Conservation (phyloP, 2,113 vertebrate genomes). For the Apteryx mantelli region DNA sequence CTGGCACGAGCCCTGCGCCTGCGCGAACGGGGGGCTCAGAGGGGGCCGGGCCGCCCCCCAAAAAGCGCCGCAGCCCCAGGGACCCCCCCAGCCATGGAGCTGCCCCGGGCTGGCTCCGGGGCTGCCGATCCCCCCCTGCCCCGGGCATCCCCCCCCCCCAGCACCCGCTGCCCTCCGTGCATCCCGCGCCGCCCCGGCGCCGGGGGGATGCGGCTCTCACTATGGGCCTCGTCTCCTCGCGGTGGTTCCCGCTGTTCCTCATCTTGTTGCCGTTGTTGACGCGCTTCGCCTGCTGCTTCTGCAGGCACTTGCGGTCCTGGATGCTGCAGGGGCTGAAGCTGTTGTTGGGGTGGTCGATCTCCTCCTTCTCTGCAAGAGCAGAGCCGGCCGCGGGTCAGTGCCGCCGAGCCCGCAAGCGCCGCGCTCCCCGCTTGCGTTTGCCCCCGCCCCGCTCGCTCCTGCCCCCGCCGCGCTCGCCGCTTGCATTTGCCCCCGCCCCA, state of each 20-base stretch:
- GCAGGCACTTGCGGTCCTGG: slow-evolving; percentile 90
- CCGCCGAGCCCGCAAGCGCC: background rate
- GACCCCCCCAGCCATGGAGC: background rate
- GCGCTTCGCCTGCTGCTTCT: slow-evolving; percentile 84
- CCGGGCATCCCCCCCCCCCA: no score
- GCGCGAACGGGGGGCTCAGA: background rate
- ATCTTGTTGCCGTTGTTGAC: slow-evolving; percentile 84
- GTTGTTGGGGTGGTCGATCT: slow-evolving; percentile 88
- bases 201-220: slow-evolving; percentile 51
- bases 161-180: background rate
- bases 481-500: rapidly evolving
- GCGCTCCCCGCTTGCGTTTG: background rate
- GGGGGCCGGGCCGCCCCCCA: rapidly evolving
- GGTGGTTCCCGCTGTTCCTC: slow-evolving; percentile 76
- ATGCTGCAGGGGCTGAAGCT: slow-evolving; percentile 90
- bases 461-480: rapidly evolving
- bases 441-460: background rate
- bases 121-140: no score
- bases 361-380: slow-evolving; percentile 82
- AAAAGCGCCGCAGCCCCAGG: background rate
- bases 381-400: background rate
- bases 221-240: slow-evolving; percentile 84
- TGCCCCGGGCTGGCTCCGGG: no score
- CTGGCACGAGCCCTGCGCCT: slow-evolving; percentile 88
- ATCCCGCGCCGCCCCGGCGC: background rate